phyloP scores from a whole-genome alignment of 2,113 vertebrate species.

The Alectura lathami region DNA sequence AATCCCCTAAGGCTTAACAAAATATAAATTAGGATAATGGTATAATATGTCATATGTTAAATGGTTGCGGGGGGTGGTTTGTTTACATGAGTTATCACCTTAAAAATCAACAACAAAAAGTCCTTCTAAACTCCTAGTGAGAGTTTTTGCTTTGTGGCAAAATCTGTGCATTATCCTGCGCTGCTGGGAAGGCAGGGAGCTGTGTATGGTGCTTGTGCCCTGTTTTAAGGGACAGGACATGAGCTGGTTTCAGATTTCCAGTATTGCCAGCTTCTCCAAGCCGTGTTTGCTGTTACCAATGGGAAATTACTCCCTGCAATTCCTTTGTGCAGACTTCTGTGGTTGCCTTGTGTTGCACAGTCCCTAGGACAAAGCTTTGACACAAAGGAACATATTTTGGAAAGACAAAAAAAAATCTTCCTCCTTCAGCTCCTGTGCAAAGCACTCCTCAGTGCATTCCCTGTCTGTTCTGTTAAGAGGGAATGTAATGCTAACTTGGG shows the following conservation, averaged over 20 bases:
- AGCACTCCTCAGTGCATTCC: not conserved
- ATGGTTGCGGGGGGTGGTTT: not conserved
- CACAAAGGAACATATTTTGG: not conserved
- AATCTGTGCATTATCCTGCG: not conserved
- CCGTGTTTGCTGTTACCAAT: conserved; percentile 33
- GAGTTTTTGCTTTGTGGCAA: not conserved
- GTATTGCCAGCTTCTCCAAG: not conserved
- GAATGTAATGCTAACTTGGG: not conserved
- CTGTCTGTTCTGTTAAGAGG: not conserved
- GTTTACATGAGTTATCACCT: conserved; percentile 57
- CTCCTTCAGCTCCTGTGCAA: not conserved
- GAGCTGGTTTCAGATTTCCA: not conserved
- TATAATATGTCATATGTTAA: conserved; percentile 51
- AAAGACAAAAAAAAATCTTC: not conserved
- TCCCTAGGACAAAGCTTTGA: not conserved
- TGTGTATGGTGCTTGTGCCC: not conserved
- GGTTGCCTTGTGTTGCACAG: not conserved
- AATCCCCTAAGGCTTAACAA: conserved; percentile 46
- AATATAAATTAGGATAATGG: conserved; percentile 62
- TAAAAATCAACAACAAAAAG: not conserved
- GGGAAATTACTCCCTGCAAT: not conserved
- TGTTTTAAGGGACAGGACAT: not conserved
- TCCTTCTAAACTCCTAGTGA: not conserved
- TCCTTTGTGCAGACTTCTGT: not conserved
- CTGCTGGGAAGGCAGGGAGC: not conserved